Base-by-base conservation (phyloP, 2,113 vertebrate genomes). In the Triplophysa rosa region DNA sequence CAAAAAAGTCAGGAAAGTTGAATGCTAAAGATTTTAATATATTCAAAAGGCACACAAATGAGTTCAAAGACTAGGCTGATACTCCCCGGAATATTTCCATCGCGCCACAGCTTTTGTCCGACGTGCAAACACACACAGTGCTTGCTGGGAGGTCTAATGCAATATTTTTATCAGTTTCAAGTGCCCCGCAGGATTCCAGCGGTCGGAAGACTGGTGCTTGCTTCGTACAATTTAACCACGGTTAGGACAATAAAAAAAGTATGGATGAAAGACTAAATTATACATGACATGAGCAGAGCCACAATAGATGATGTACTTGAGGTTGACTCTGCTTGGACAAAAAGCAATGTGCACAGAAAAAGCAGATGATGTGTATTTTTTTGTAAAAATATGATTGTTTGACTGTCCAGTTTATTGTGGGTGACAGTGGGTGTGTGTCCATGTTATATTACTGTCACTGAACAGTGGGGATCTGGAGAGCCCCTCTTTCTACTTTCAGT, bases 1-100 rank as follows among this genome's bases (percentile, higher is more conserved):
- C 88, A 90, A 90, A 90, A 49, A 52, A 81, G 63, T 72, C 47
- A 68, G 74, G 24, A 77, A 23, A 84, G 45, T 73, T 67, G 75
- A 77, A 86, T 81, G 58, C 76, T 23, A 67, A 71, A 58, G 45
- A 80, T 89, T 91, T 88, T 84, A 89, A 90, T 92, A 79, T 83
- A 92, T 90, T 89, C 83, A 91, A 90, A 91, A 65, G 19, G 13
- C 74, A 90, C 47, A 71, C 89, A 90, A 91, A 90, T 88, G 80
- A 89, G 83, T 61, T 77, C 56, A 17, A 75, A 56, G 70, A 70
- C 54, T 80, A 68, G 78, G 66, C 69, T 52, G 45, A 45, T 6
- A 67, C 79, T 75, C 67, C 40, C 63, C 67, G 1, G 65, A 71
- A 49, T 77, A 67, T 82, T 85, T 89, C 84, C 84, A 81, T 77